These are phyloP conservation scores for Drosophila setosimentum DNA, from an alignment of 2,888 invertebrate genomes.

Conservation along the genomic window DNA sequence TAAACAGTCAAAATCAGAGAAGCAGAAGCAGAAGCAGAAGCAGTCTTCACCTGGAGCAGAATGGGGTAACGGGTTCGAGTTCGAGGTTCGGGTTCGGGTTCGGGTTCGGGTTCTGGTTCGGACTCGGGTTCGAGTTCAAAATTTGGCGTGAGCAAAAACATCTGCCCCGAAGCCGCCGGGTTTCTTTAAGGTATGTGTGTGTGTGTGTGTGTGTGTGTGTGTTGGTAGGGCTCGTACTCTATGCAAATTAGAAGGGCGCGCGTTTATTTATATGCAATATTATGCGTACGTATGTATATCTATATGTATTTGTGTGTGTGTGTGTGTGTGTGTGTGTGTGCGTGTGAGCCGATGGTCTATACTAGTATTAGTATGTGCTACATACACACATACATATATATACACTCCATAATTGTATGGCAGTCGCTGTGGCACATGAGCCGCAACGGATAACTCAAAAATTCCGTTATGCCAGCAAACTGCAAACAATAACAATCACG, in stretches of 20 bases:
- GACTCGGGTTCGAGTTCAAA: slow-evolving; percentile 25
- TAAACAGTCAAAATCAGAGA: slow-evolving; percentile 17
- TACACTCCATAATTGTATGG: slow-evolving; percentile 61
- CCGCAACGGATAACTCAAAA: slow-evolving; percentile 69
- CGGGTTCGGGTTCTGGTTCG: slow-evolving; percentile 8
- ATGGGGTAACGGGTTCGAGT: slow-evolving; percentile 3
- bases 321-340: slow-evolving; percentile 4
- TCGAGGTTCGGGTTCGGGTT: slow-evolving; percentile 9
- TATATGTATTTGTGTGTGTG: slow-evolving; percentile 11
- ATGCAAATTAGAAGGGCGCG: slow-evolving; percentile 80
- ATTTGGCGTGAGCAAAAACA: slow-evolving; percentile 68
- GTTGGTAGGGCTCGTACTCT: slow-evolving; percentile 44
- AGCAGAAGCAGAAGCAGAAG: not conserved
- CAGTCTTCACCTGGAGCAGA: slow-evolving; percentile 43
- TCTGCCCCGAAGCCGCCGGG: slow-evolving; percentile 64
- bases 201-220: slow-evolving; percentile 24
- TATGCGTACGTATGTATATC: slow-evolving; percentile 55
- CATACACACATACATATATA: slow-evolving; percentile 5
- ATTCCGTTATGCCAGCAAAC: slow-evolving; percentile 59
- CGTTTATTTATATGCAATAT: slow-evolving; percentile 75
- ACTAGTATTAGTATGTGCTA: slow-evolving; percentile 31
- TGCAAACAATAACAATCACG: slow-evolving; percentile 80
- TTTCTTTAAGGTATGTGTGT: slow-evolving; percentile 5
- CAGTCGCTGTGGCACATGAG: slow-evolving; percentile 73
- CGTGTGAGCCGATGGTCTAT: slow-evolving; percentile 32